A percentile compares a stretch with the other conserved stretches of the same genome.
Conservation (phyloP, 2,113 vertebrate genomes). For the Dipodomys stephensi region DNA sequence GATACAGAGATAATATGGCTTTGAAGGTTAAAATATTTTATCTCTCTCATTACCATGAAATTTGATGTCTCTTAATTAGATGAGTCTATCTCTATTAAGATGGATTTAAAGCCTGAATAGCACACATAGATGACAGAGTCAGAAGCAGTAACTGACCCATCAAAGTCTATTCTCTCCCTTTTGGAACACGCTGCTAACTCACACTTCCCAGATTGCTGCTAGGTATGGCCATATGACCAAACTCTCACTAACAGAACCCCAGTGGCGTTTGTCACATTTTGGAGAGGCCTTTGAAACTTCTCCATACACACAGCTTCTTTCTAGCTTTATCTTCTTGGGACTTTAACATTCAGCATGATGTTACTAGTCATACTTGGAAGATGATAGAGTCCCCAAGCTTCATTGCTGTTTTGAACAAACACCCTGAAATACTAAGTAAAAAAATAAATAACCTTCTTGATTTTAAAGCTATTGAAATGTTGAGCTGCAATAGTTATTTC, state of each 20-base stretch:
- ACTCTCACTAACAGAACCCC: neutral
- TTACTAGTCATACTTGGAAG: neutral
- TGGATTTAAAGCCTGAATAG: neutral
- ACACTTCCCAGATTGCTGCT: neutral
- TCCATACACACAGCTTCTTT: neutral
- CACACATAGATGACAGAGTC: neutral
- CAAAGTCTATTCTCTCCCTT: neutral
- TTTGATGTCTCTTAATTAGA: neutral
- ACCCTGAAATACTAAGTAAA: neutral
- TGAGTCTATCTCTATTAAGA: neutral
- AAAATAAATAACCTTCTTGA: neutral
- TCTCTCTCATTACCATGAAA: neutral
- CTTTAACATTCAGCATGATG: neutral
- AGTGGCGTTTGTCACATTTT: neutral
- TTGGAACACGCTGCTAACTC: neutral
- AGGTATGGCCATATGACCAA: neutral
- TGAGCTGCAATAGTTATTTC: neutral
- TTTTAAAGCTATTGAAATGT: neutral
- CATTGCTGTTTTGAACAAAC: neutral
- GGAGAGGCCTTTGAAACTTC: neutral
- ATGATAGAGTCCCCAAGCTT: neutral
- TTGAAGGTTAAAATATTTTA: conserved; percentile 2
- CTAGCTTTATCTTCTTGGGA: neutral
- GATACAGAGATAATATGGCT: neutral
- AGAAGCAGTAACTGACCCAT: neutral